Evolutionary conservation across 2,797 vertebrate genomes (phyloP), one percentile per base, ranked within the genome.

Genomic region (Acipenser transmontanus): DNA sequence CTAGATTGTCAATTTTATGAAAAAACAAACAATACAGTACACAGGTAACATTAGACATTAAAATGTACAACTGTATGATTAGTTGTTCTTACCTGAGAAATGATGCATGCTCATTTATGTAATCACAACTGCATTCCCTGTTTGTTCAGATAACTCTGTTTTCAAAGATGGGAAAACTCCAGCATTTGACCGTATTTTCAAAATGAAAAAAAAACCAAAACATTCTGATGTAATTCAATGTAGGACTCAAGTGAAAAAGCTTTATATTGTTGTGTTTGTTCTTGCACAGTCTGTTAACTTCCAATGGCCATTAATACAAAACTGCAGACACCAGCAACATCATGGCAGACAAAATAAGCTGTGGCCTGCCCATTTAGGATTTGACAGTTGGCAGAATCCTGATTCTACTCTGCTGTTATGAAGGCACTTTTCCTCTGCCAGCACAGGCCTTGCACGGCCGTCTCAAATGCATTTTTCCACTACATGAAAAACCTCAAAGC

Each of bases 61-160:
- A 34, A 34, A 34, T 17, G 34, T 34, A 34, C 4, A 34, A 34
- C 34, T 34, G 1, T 34, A 34, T 34, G 34, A 34, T 34, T 34
- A 56, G 12, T 20, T 48, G 50, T 59, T 52, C 84, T 85, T 82
- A 87, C 85, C 86, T 87, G 82, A 78, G 67, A 84, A 76, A 65
- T 77, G 71, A 77, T 68, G 70, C 62, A 79, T 49, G 7, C 66
- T 62, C 8, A 73, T 60, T 77, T 77, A 71, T 78, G 82, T 60
- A 80, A 64, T 74, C 78, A 76, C 74, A 82, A 71, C 69, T 76
- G 84, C 34, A 63, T 47, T 13, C 51, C 63, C n/a, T 13, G 54
- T 13, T 57, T 11, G 14, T n/a, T 11, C 67, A 54, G 51, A 34
- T 47, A 49, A 14, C 20, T 47, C 49, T 34, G 50, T 61, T 65